Percentiles rank a stretch among this genome's conserved stretches.
Evolutionary conservation across 2,113 vertebrate genomes (phyloP).

Genomic region (Muscicapa adusta): DNA sequence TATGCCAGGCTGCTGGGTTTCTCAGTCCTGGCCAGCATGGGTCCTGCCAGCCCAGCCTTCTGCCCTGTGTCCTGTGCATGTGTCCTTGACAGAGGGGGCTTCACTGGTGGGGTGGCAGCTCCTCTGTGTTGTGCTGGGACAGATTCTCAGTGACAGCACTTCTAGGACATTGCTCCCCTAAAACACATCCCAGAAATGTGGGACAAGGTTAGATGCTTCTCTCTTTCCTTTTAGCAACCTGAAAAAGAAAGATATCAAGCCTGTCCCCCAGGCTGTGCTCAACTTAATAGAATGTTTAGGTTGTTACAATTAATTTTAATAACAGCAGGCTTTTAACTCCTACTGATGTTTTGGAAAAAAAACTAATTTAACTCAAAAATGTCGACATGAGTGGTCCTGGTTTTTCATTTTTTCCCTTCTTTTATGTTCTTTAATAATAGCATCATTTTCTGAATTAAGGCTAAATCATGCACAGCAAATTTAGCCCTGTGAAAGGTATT

Average conservation of each 20-base stretch:
- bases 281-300: background rate
- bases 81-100: fast-evolving
- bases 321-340: background rate
- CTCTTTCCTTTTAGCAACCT: background rate
- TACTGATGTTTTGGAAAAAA: background rate
- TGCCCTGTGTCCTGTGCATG: background rate
- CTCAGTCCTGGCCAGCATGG: background rate
- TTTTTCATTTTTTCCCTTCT: background rate
- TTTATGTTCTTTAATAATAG: background rate
- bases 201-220: background rate
- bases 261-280: background rate
- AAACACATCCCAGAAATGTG: background rate
- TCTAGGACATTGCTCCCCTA: fast-evolving
- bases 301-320: background rate
- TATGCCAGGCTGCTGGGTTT: background rate
- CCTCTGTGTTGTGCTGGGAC: fast-evolving
- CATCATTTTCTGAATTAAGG: background rate
- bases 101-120: fast-evolving
- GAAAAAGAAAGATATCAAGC: background rate
- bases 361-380: background rate
- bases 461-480: background rate
- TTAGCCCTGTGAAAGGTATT: background rate
- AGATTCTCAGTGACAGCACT: fast-evolving
- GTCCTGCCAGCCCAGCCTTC: background rate
- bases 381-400: fast-evolving